A percentile compares a stretch with the other conserved stretches of the same genome.
Evolutionary conservation across 2,113 vertebrate species (phyloP).

Genomic region (Albula goreensis): DNA sequence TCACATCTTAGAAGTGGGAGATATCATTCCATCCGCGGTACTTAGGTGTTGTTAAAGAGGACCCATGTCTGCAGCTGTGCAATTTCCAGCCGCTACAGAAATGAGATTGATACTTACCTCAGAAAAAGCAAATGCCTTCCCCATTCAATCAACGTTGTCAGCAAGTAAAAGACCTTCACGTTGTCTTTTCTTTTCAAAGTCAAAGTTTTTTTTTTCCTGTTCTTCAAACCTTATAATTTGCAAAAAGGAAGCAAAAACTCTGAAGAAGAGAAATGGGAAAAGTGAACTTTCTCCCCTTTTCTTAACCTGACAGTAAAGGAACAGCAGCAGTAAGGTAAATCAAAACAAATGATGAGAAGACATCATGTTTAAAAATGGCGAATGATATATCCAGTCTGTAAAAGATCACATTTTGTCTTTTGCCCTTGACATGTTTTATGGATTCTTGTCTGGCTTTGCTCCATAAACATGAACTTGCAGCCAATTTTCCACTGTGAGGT

Average conservation of each 20-base stretch:
- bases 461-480: constrained; percentile 13
- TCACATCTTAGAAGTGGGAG: constrained; percentile 1
- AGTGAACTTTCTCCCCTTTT: constrained; percentile 3
- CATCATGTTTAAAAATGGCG: background rate
- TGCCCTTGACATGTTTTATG: constrained; percentile 7
- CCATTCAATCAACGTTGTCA: constrained; percentile 12
- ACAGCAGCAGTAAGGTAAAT: background rate
- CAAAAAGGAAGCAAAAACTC: background rate
- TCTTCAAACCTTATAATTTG: background rate
- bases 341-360: constrained; percentile 4
- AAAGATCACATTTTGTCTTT: constrained; percentile 10
- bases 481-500: background rate
- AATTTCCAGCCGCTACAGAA: constrained; percentile 6
- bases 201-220: background rate
- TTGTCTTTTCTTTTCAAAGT: constrained; percentile 11
- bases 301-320: background rate
- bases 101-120: background rate
- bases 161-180: background rate
- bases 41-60: constrained; percentile 5
- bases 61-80: background rate
- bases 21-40: constrained; percentile 3
- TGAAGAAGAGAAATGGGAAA: background rate
- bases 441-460: constrained; percentile 6
- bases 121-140: background rate
- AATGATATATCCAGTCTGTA: constrained; percentile 13